phyloP scores from a whole-genome alignment of 1,140 invertebrate genomes.

The Calephelis nemesis region DNA sequence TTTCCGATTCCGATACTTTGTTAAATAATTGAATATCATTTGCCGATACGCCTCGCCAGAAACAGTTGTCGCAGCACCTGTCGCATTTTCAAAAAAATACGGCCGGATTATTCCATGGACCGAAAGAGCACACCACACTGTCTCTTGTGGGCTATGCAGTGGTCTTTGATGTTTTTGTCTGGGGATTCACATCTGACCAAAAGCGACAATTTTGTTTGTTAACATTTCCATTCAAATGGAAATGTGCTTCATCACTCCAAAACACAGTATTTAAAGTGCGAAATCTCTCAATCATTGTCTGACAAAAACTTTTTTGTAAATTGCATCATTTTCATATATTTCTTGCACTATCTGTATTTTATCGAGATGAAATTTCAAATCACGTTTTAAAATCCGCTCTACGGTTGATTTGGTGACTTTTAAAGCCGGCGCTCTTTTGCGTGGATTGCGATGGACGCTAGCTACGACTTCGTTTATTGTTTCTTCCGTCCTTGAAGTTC shows the following conservation, averaged over 20 bases:
- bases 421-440: slow-evolving; percentile 12
- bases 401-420: slow-evolving; percentile 5
- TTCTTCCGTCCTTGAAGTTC: slow-evolving; percentile 20
- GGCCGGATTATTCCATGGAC: background rate
- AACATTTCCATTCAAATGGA: slow-evolving; percentile 19
- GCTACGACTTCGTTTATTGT: slow-evolving; percentile 18
- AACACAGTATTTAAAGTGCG: slow-evolving; percentile 27
- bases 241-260: slow-evolving; percentile 27
- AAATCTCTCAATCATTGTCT: slow-evolving; percentile 28
- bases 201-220: slow-evolving; percentile 28
- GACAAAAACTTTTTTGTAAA: slow-evolving; percentile 23
- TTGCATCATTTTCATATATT: slow-evolving; percentile 15
- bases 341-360: slow-evolving; percentile 17
- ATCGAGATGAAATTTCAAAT: background rate
- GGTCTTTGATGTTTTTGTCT: slow-evolving; percentile 11
- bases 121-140: background rate
- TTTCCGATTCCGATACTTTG: slow-evolving; percentile 36
- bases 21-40: slow-evolving; percentile 20
- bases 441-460: slow-evolving; percentile 20
- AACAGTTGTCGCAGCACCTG: background rate
- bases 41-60: background rate
- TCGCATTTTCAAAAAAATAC: too few species aligned
- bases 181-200: slow-evolving; percentile 12
- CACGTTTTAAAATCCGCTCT: background rate
- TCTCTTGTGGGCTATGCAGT: background rate